phyloP scores from a whole-genome alignment of 2,888 invertebrate species.

The Acleris literana region DNA sequence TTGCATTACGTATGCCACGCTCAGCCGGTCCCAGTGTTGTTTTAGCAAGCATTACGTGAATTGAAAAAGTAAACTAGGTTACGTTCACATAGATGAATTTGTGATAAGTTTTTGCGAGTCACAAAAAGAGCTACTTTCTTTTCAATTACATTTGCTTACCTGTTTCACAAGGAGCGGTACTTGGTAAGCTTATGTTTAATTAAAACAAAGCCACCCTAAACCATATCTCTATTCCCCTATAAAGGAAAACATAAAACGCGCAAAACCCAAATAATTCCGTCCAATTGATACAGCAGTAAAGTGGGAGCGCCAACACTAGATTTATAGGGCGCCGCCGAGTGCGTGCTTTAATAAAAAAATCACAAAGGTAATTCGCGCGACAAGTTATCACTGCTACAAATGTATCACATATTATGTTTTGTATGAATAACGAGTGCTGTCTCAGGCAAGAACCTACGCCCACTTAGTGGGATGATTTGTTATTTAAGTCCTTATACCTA shows the following conservation, averaged over 20 bases:
- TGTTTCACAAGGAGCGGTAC: slow-evolving; percentile 6
- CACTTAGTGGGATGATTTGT: slow-evolving; percentile 48
- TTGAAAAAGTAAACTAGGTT: slow-evolving; percentile 45
- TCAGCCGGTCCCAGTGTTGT: slow-evolving; percentile 52
- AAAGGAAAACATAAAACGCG: slow-evolving; percentile 66
- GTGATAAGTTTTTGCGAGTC: neutral
- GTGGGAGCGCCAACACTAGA: slow-evolving; percentile 73
- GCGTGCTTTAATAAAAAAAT: slow-evolving; percentile 79
- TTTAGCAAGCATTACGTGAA: slow-evolving; percentile 61
- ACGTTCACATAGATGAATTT: slow-evolving; percentile 4
- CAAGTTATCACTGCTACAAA: slow-evolving; percentile 75
- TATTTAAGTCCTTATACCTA: no score
- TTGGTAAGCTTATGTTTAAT: slow-evolving; percentile 36
- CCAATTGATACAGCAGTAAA: slow-evolving; percentile 75
- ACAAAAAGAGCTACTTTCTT: slow-evolving; percentile 13
- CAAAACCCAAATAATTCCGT: slow-evolving; percentile 65
- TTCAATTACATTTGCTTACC: neutral
- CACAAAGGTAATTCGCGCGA: slow-evolving; percentile 78
- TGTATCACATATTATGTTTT: slow-evolving; percentile 70
- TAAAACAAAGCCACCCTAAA: slow-evolving; percentile 47
- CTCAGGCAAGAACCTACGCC: slow-evolving; percentile 60
- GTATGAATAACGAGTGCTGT: slow-evolving; percentile 66
- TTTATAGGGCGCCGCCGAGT: slow-evolving; percentile 78
- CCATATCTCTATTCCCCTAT: slow-evolving; percentile 53
- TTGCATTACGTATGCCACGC: slow-evolving; percentile 67